phyloP scores from a whole-genome alignment of 2,797 vertebrate species.

The Podarcis siculus region DNA sequence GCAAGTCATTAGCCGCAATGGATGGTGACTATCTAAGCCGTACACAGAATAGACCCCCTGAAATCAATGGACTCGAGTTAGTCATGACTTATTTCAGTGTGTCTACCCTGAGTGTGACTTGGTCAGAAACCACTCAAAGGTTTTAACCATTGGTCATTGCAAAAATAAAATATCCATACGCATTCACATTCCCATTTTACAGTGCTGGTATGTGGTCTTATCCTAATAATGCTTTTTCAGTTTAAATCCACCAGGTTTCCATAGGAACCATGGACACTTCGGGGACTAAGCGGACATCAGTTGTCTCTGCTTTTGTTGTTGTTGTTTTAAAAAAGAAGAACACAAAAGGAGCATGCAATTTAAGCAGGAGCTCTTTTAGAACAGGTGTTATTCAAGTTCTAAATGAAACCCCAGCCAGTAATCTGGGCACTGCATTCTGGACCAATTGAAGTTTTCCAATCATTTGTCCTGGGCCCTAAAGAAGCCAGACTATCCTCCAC shows the following conservation, averaged over 20 bases:
- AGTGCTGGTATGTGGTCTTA: constrained; percentile 44
- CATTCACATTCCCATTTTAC: constrained; percentile 23
- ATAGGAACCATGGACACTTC: background rate
- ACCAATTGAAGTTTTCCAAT: no score
- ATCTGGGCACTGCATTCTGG: no score
- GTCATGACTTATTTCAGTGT: no score
- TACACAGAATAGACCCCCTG: no score
- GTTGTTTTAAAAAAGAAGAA: background rate
- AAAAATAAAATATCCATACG: constrained; percentile 13
- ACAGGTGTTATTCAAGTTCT: background rate
- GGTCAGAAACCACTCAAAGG: background rate
- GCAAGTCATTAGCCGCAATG: constrained; percentile 50
- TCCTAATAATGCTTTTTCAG: constrained; percentile 41
- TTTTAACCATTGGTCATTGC: constrained; percentile 45
- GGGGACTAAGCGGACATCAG: constrained; percentile 6
- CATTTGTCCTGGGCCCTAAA: no score
- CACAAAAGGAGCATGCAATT: constrained; percentile 32
- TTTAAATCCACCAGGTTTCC: background rate
- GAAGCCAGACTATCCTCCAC: no score
- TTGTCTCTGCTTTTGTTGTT: background rate
- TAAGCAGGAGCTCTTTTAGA: background rate
- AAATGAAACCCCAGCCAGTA: background rate
- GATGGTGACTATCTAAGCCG: no score
- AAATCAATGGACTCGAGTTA: background rate
- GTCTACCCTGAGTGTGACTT: no score